These are phyloP conservation scores for Ramazzottius varieornatus DNA, from an alignment of 2,888 invertebrate species.

Conservation along the genomic window DNA sequence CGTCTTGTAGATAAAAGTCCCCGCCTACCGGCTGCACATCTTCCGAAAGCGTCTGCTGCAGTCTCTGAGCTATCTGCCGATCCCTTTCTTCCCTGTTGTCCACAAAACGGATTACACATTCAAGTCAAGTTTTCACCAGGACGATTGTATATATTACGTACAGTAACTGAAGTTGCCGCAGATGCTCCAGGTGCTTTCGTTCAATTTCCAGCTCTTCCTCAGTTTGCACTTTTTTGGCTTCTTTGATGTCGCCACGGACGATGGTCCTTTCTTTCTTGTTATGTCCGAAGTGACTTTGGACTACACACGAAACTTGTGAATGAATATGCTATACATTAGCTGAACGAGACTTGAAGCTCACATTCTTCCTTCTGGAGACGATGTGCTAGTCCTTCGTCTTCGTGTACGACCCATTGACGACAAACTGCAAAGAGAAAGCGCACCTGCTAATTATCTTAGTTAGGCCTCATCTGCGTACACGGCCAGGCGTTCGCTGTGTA, in stretches of 20 bases:
- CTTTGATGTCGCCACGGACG: background rate
- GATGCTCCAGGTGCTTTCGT: background rate
- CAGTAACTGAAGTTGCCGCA: background rate
- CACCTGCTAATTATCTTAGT: too few species aligned
- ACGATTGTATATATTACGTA: too few species aligned
- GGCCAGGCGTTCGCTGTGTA: too few species aligned
- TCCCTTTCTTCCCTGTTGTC: background rate
- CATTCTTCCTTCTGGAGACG: background rate
- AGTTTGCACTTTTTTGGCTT: background rate
- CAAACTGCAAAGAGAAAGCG: background rate
- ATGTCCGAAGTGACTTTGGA: background rate
- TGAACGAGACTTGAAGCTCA: too few species aligned
- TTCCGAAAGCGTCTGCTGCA: background rate
- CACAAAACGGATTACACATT: too few species aligned
- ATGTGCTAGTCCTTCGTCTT: constrained; percentile 2
- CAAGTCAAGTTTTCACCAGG: too few species aligned
- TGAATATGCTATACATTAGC: too few species aligned
- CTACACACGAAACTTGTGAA: background rate
- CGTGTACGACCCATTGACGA: background rate
- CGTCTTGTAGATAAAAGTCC: too few species aligned
- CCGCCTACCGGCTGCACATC: too few species aligned
- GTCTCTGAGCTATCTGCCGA: background rate
- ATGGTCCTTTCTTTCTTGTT: background rate
- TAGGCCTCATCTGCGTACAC: too few species aligned
- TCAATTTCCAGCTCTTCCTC: background rate